Base-by-base conservation (phyloP, 2,797 vertebrate species). In the Phrynocephalus guinanensis region DNA sequence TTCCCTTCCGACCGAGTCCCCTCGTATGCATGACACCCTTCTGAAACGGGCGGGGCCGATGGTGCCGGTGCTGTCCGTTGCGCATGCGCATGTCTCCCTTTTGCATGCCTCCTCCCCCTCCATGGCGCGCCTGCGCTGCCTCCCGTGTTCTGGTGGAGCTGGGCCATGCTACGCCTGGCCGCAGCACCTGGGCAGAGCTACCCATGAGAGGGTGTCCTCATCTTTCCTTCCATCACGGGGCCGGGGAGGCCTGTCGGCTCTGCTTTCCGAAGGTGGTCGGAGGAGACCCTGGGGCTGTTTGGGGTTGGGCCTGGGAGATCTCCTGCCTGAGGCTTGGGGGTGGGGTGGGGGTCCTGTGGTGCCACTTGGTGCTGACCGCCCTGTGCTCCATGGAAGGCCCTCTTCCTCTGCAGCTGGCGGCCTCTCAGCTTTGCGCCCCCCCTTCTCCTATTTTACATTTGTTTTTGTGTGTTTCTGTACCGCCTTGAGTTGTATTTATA, bases 1-100 rank as follows among this genome's bases (percentile, higher is more conserved):
- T 95, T 97, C 5, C 75, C 82, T 91, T 83, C 50, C 89, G 67
- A 79, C 87, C 24, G 18, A 85, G 44, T 33, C 86, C 79, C 67
- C 68, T 0, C 80, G 1, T 82, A 75, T 13, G 92, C 93, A 94
- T 93, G 92, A 79, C 22, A 15, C 16, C 18, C 66, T 77, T 79
- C 7, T 33, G 33, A 20, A 66, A 60, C 28, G 56, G 79, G 83
- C 50, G 52, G 72, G 1, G 70, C 30, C 33, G 66, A 68, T 84
- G 26, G 90, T 78, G 72, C 38, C 44, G 10, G 26, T n/a, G 90
- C 73, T 30, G 81, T 84, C 77, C n/a, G 84, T 73, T 30, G 6
- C 7, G 2, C 79, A 26, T 22, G 3, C 79, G 93, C 93, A 93
- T 93, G 93, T 4, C 5, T 56, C 30, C 88, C 56, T 82, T 0